Conservation (phyloP, 2,797 vertebrate genomes). For the Semaprochilodus insignis region DNA sequence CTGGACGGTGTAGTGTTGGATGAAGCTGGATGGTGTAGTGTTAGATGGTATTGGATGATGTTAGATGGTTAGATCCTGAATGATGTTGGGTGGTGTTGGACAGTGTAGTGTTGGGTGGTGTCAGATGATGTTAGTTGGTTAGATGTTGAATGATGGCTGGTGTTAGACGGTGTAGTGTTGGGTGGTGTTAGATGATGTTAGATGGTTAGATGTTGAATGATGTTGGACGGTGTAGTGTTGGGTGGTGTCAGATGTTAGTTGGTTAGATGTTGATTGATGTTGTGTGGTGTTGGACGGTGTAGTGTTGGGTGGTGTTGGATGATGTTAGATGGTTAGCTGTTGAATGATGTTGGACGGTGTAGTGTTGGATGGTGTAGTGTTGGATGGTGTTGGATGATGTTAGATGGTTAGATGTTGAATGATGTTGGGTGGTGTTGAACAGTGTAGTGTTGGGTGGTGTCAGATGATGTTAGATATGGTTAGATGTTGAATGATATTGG, state of each 20-base stretch:
- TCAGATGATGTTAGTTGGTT: neutral
- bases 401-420: too few relatives aligned
- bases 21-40: too few relatives aligned
- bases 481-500: too few relatives aligned
- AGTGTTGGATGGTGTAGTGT: too few relatives aligned
- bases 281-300: neutral
- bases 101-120: neutral
- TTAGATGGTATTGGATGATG: neutral
- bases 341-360: neutral
- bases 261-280: neutral
- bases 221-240: constrained; percentile 47
- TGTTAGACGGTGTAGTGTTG: neutral
- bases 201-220: neutral
- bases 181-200: neutral
- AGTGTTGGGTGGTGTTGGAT: too few relatives aligned
- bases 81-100: neutral
- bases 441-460: too few relatives aligned
- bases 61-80: neutral
- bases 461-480: too few relatives aligned
- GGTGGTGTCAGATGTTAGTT: neutral
- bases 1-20: too few relatives aligned
- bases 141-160: neutral
- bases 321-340: too few relatives aligned
- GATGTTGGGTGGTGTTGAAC: too few relatives aligned
- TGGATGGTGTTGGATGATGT: neutral